phyloP scores from a whole-genome alignment of 2,113 vertebrate genomes.

The Crotalus helleri region DNA sequence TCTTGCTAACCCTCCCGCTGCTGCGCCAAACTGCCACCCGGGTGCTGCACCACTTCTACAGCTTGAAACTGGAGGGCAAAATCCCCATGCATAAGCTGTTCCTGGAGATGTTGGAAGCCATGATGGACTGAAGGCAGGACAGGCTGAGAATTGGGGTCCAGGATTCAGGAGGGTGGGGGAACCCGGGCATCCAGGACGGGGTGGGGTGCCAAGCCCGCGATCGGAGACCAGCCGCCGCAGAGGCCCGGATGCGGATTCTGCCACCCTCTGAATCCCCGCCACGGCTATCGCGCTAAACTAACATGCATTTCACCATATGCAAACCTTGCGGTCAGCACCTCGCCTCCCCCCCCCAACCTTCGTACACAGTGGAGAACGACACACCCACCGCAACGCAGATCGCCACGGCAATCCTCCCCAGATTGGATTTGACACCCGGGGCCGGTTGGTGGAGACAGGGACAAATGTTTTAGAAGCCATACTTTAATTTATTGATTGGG shows the following conservation, averaged over 20 bases:
- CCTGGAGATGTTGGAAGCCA: slow-evolving; percentile 93
- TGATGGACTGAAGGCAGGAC: slow-evolving; percentile 81
- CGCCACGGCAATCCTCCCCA: neutral
- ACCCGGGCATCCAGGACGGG: neutral
- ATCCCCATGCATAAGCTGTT: slow-evolving; percentile 95
- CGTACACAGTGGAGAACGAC: neutral
- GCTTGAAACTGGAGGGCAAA: slow-evolving; percentile 87
- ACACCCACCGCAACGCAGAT: neutral
- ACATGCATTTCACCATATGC: neutral
- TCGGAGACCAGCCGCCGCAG: neutral
- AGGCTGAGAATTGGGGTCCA: neutral
- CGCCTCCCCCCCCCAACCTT: neutral
- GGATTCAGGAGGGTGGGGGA: neutral
- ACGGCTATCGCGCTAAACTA: neutral
- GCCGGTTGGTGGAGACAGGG: neutral
- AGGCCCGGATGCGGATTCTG: neutral
- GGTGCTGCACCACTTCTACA: slow-evolving; percentile 87
- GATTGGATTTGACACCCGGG: neutral
- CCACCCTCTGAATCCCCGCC: neutral
- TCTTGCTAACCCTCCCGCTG: slow-evolving; percentile 86
- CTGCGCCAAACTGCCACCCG: slow-evolving; percentile 88
- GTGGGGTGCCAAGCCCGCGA: neutral
- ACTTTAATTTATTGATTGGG: slow-evolving; percentile 20
- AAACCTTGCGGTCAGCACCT: neutral
- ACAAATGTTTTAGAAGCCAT: slow-evolving; percentile 20